Conservation (phyloP, 2,113 vertebrate genomes). For the Galeopterus variegatus region DNA sequence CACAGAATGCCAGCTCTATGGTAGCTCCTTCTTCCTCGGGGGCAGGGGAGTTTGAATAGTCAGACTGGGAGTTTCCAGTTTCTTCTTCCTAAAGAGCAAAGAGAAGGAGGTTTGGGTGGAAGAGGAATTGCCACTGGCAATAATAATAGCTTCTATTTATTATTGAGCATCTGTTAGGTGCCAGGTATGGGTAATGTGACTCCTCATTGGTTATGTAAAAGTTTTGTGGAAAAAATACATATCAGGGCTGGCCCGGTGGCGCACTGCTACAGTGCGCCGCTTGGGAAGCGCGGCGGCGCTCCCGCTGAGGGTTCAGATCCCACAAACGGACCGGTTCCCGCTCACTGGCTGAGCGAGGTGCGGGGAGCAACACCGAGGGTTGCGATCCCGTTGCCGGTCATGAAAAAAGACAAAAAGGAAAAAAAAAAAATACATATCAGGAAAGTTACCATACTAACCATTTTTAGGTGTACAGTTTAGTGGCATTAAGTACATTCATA, state of each 20-base stretch:
- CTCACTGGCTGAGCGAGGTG: too few species aligned
- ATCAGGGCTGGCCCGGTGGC: too few species aligned
- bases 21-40: neutral
- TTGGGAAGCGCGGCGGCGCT: too few species aligned
- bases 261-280: too few species aligned
- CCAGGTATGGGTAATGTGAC: neutral
- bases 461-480: neutral
- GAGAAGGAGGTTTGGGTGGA: neutral
- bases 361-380: too few species aligned
- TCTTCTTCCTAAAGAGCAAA: neutral
- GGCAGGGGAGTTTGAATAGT: neutral
- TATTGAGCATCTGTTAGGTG: neutral
- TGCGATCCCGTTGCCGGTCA: too few species aligned
- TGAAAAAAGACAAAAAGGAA: too few species aligned
- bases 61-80: neutral
- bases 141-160: neutral
- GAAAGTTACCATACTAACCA: neutral
- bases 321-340: too few species aligned
- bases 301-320: too few species aligned
- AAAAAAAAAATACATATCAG: constrained; percentile 3
- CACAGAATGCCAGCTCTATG: neutral
- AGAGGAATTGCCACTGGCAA: neutral
- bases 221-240: constrained; percentile 2
- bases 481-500: neutral
- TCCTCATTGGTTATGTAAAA: neutral